A percentile compares a stretch with the other conserved stretches of the same genome.
Conservation (phyloP, 2,113 vertebrate species). For the Entelurus aequoreus region DNA sequence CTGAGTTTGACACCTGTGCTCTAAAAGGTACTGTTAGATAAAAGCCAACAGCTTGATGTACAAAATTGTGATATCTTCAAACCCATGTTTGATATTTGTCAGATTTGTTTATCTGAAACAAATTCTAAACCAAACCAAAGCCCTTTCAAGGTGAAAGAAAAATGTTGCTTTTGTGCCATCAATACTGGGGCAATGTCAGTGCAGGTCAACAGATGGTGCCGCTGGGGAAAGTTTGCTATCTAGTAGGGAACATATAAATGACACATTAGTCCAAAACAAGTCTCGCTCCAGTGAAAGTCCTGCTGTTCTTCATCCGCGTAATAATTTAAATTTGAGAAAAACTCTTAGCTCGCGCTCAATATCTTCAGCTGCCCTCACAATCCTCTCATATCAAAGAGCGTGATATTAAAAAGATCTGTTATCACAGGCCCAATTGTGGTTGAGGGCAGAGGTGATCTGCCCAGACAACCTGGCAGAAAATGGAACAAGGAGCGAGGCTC, state of each 20-base stretch:
- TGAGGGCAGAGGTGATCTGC: slow-evolving; percentile 1
- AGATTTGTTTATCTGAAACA: slow-evolving; percentile 7
- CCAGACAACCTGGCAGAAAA: slow-evolving; percentile 19
- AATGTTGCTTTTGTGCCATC: slow-evolving; percentile 8
- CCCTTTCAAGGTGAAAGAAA: slow-evolving; percentile 18
- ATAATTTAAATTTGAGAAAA: slow-evolving; percentile 44
- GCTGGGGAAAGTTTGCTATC: slow-evolving; percentile 34
- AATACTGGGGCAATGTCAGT: slow-evolving; percentile 4
- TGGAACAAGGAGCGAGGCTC: slow-evolving; percentile 7
- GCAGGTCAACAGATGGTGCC: slow-evolving; percentile 28
- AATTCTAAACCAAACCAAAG: slow-evolving; percentile 16
- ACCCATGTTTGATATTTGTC: slow-evolving; percentile 11
- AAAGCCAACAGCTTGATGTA: background rate
- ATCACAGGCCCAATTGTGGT: slow-evolving; percentile 31
- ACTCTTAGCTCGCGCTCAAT: slow-evolving; percentile 40
- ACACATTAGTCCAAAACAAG: slow-evolving; percentile 30
- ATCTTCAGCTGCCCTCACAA: slow-evolving; percentile 38
- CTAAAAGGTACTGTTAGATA: background rate
- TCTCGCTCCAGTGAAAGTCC: slow-evolving; percentile 15
- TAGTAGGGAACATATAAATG: slow-evolving; percentile 43
- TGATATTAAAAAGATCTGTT: slow-evolving; percentile 61
- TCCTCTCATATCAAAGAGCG: slow-evolving; percentile 29
- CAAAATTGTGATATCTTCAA: background rate
- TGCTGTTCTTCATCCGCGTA: slow-evolving; percentile 56
- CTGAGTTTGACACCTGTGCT: too few species aligned